Evolutionary conservation across 1,140 invertebrate species (phyloP).

Genomic region (Melitaea cinxia): DNA sequence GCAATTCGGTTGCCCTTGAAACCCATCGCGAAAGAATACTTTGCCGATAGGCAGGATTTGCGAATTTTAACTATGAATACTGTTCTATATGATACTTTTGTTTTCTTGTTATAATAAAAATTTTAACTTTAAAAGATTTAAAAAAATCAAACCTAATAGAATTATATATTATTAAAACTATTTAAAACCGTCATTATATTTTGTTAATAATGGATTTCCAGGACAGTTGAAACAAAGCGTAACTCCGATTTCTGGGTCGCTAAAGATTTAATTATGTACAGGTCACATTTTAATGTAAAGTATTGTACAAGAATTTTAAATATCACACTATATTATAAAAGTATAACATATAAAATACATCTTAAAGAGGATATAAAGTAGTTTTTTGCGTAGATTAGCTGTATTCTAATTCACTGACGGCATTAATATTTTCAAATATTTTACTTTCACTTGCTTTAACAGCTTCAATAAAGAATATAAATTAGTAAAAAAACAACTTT

Average conservation of each 20-base stretch:
- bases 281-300: conserved; percentile 10
- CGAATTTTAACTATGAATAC: too few species aligned
- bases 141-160: too few species aligned
- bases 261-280: conserved; percentile 31
- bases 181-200: too few species aligned
- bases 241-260: conserved; percentile 42
- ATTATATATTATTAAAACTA: too few species aligned
- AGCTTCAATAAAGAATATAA: not conserved
- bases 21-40: too few species aligned
- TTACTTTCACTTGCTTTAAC: not conserved
- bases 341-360: not conserved
- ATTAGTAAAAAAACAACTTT: too few species aligned
- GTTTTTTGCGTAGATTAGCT: conserved; percentile 44
- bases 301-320: not conserved
- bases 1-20: conserved; percentile 57
- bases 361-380: not conserved
- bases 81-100: too few species aligned
- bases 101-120: too few species aligned
- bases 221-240: conserved; percentile 64
- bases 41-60: too few species aligned
- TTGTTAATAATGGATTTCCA: conserved; percentile 24
- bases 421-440: conserved; percentile 34
- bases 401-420: conserved; percentile 39
- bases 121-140: too few species aligned
- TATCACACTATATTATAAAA: not conserved